Conservation (phyloP, 1,140 invertebrate species). For the Drosophila parabipectinata region DNA sequence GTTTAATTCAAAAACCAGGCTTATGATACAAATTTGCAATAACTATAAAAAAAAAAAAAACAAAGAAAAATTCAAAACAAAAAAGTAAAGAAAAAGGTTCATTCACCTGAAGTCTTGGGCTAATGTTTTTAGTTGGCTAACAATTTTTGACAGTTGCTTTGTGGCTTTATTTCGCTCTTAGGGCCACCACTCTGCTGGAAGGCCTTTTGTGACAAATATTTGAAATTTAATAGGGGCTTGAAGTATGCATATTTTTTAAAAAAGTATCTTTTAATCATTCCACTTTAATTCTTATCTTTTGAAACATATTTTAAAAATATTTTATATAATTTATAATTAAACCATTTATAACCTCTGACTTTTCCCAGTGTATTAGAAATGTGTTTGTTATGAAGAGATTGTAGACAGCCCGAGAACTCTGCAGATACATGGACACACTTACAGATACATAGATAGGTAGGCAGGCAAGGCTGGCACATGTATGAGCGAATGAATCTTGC, state of each 20-base stretch:
- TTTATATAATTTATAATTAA: no score
- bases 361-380: conserved; percentile 2
- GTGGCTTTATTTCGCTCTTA: conserved; percentile 45
- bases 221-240: conserved; percentile 42
- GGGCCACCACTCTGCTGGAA: conserved; percentile 16
- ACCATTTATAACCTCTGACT: background rate
- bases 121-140: conserved; percentile 47
- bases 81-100: conserved; percentile 28
- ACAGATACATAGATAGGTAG: conserved; percentile 9
- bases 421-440: conserved; percentile 7
- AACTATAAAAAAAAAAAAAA: conserved; percentile 34
- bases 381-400: conserved; percentile 9
- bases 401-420: background rate
- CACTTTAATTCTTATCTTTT: no score
- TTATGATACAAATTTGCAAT: conserved; percentile 59
- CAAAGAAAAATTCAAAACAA: background rate
- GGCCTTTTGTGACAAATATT: conserved; percentile 30
- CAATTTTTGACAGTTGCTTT: conserved; percentile 37
- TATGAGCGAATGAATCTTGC: conserved; percentile 28
- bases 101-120: conserved; percentile 38
- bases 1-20: conserved; percentile 13
- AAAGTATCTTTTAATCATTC: no score
- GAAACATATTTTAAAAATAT: no score
- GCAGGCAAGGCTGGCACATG: background rate
- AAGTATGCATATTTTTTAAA: no score